Conservation (phyloP, 2,888 invertebrate species). For the Metellina segmentata region DNA sequence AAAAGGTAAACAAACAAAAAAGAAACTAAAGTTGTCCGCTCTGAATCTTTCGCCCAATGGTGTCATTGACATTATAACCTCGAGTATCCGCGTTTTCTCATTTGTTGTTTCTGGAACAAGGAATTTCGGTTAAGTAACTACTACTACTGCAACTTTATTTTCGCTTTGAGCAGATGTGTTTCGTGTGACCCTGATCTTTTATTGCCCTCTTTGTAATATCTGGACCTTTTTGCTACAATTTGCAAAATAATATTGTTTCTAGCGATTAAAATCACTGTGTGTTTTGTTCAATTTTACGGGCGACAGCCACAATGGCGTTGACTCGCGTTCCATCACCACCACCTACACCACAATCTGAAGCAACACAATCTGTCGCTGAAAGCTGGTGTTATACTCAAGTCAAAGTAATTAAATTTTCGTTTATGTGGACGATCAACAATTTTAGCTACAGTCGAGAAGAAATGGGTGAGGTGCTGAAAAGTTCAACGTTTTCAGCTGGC, state of each 20-base stretch:
- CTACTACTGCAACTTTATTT: conserved; percentile 73
- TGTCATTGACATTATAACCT: conserved; percentile 76
- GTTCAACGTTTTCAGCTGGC: conserved; percentile 99
- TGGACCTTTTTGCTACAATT: not conserved
- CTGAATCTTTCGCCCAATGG: conserved; percentile 73
- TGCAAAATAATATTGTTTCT: not conserved
- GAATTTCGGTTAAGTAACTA: conserved; percentile 73
- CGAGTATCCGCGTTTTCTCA: conserved; percentile 75
- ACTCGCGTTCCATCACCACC: conserved; percentile 95
- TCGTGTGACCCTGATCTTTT: conserved; percentile 63
- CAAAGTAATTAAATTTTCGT: conserved; percentile 99
- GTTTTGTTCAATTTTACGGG: conserved; percentile 10
- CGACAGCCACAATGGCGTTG: conserved; percentile 87
- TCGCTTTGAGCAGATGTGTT: conserved; percentile 65
- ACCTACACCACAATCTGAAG: conserved; percentile 88
- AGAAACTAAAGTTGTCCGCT: conserved; percentile 54
- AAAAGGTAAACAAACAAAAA: conserved; percentile 58
- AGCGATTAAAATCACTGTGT: not conserved
- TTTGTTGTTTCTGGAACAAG: conserved; percentile 76
- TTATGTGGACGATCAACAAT: conserved; percentile 99
- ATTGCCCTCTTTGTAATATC: conserved; percentile 45
- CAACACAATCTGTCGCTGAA: conserved; percentile 98
- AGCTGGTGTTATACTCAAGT: conserved; percentile 99
- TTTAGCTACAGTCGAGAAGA: conserved; percentile 99
- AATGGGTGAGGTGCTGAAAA: conserved; percentile 99